These are phyloP conservation scores for Gymnoscopelus microlampas DNA, from an alignment of 2,797 vertebrate species.

Conservation along the genomic window DNA sequence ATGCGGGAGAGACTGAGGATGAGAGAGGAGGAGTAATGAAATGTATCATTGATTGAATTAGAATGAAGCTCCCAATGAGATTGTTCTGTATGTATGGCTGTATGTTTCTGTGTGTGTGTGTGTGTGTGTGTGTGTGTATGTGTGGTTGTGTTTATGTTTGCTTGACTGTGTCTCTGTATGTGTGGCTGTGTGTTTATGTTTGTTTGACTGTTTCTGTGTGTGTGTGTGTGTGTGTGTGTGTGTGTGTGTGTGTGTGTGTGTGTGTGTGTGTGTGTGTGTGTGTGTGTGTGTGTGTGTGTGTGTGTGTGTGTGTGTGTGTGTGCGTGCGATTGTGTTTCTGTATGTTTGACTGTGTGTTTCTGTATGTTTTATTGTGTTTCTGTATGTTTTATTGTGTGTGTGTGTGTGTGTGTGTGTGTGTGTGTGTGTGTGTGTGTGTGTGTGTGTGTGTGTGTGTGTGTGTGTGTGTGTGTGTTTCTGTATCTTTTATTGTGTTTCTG, in stretches of 20 bases:
- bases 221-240: too few relatives aligned
- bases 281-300: too few relatives aligned
- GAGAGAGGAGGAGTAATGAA: constrained; percentile 58
- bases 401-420: too few relatives aligned
- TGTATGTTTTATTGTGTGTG: not conserved
- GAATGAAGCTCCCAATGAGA: constrained; percentile 44
- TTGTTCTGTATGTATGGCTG: constrained; percentile 15
- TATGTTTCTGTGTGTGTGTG: not conserved
- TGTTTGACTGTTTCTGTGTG: not conserved
- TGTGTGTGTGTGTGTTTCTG: too few relatives aligned
- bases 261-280: not conserved
- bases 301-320: not conserved
- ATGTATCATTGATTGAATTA: constrained; percentile 72
- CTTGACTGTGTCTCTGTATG: too few relatives aligned
- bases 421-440: not conserved
- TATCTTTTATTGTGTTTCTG: too few relatives aligned
- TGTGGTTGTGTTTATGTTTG: not conserved
- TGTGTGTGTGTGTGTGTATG: not conserved
- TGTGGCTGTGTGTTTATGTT: too few relatives aligned
- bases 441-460: not conserved
- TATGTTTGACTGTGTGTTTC: not conserved
- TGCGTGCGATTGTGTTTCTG: too few relatives aligned
- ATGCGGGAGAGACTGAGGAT: not conserved
- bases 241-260: not conserved
- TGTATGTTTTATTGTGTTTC: not conserved